Percentiles rank a stretch among this genome's conserved stretches.
phyloP scores from a whole-genome alignment of 2,113 vertebrate species.

The Cygnus buccinator region DNA sequence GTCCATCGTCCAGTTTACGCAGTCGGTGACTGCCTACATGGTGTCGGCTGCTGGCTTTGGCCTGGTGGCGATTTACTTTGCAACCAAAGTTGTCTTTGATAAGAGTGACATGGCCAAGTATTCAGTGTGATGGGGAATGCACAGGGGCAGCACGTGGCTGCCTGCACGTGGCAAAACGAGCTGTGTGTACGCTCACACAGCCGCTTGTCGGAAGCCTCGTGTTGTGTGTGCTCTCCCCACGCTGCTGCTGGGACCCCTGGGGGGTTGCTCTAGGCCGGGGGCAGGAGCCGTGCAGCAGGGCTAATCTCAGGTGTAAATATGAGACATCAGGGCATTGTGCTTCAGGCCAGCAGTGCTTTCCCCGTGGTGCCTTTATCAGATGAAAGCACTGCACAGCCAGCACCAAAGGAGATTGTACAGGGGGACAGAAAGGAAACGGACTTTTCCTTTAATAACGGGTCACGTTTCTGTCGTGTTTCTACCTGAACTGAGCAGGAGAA shows the following conservation, averaged over 20 bases:
- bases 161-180: rapidly evolving
- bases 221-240: background rate
- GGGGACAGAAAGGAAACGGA: background rate
- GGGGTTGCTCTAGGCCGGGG: background rate
- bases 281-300: background rate
- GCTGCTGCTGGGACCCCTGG: background rate
- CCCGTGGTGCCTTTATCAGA: slow-evolving; percentile 38
- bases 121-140: slow-evolving; percentile 17
- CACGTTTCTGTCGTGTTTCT: background rate
- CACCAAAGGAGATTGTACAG: background rate
- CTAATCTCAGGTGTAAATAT: slow-evolving; percentile 56
- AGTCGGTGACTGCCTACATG: slow-evolving; percentile 86
- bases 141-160: background rate
- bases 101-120: slow-evolving; percentile 79
- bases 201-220: rapidly evolving
- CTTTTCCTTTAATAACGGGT: background rate
- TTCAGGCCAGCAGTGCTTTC: background rate
- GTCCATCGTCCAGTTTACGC: slow-evolving; percentile 84
- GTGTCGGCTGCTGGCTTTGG: slow-evolving; percentile 80
- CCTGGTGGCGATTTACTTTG: slow-evolving; percentile 84
- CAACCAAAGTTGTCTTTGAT: slow-evolving; percentile 84
- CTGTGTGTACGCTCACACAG: rapidly evolving
- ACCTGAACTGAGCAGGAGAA: background rate
- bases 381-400: background rate
- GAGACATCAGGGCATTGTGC: background rate